Conservation (phyloP, 1,140 invertebrate genomes). For the Zelostemma sp. region DNA sequence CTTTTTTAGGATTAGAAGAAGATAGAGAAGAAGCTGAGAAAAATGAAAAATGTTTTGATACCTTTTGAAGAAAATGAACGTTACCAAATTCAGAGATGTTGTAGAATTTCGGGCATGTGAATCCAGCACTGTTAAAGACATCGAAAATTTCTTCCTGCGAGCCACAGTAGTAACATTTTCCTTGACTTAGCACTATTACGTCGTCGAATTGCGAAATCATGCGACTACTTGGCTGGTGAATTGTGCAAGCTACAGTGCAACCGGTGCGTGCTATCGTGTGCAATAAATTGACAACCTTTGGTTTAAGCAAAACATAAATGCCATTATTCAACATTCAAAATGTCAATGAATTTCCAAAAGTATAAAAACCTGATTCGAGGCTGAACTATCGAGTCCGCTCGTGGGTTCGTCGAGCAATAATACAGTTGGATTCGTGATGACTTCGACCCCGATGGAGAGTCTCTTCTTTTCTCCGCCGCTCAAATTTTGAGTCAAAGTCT, state of each 20-base stretch:
- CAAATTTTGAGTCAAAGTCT: constrained; percentile 76
- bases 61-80: no score
- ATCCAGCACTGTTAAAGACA: constrained; percentile 70
- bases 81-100: constrained; percentile 79
- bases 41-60: no score
- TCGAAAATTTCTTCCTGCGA: constrained; percentile 70
- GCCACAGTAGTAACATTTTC: constrained; percentile 74
- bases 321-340: no score
- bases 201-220: constrained; percentile 82
- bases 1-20: no score
- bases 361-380: constrained; percentile 75
- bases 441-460: constrained; percentile 85
- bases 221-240: constrained; percentile 91
- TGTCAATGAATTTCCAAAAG: not conserved
- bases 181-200: constrained; percentile 73
- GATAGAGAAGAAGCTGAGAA: no score
- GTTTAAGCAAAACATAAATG: no score
- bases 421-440: constrained; percentile 84
- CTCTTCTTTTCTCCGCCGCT: constrained; percentile 90
- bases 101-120: constrained; percentile 76
- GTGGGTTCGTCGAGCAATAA: constrained; percentile 80
- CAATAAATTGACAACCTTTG: constrained; percentile 72
- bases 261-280: constrained; percentile 79
- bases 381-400: constrained; percentile 82
- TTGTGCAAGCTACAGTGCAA: constrained; percentile 85